Evolutionary conservation across 2,113 vertebrate genomes (phyloP).

Genomic region (Cisticola juncidis): DNA sequence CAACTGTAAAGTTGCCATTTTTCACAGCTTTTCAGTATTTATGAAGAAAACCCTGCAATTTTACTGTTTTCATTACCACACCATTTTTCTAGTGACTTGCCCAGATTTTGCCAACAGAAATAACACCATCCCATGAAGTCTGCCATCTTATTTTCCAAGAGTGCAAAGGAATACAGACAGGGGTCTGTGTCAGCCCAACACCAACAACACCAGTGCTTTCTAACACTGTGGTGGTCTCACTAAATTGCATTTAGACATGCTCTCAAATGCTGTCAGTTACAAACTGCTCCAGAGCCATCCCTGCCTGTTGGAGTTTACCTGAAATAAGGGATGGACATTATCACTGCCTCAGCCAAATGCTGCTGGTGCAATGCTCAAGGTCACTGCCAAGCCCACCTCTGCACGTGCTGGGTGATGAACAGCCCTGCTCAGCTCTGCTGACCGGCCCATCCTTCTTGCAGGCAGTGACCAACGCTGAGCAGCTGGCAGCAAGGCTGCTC

Average conservation of each 20-base stretch:
- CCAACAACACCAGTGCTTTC: background rate
- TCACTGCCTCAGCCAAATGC: background rate
- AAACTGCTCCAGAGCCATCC: background rate
- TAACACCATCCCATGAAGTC: background rate
- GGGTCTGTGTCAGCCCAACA: background rate
- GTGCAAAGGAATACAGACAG: background rate
- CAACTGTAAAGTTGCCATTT: background rate
- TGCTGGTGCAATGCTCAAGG: conserved; percentile 18
- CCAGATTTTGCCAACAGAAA: background rate
- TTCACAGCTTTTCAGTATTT: background rate
- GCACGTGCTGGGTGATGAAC: conserved; percentile 30
- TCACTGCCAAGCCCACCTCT: background rate
- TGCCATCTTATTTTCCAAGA: background rate
- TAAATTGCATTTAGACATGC: background rate
- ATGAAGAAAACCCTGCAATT: background rate
- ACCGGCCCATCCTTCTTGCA: conserved; percentile 10
- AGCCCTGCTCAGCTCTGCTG: background rate
- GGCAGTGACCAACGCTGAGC: conserved; percentile 34
- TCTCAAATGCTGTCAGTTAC: background rate
- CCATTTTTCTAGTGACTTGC: background rate
- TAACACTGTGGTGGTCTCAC: background rate
- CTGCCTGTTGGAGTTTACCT: background rate
- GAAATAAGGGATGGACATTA: background rate
- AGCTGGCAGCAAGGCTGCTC: conserved; percentile 30
- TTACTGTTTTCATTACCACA: background rate